Evolutionary conservation across 2,888 invertebrate genomes (phyloP).

Genomic region (Rhogogaster chlorosoma): DNA sequence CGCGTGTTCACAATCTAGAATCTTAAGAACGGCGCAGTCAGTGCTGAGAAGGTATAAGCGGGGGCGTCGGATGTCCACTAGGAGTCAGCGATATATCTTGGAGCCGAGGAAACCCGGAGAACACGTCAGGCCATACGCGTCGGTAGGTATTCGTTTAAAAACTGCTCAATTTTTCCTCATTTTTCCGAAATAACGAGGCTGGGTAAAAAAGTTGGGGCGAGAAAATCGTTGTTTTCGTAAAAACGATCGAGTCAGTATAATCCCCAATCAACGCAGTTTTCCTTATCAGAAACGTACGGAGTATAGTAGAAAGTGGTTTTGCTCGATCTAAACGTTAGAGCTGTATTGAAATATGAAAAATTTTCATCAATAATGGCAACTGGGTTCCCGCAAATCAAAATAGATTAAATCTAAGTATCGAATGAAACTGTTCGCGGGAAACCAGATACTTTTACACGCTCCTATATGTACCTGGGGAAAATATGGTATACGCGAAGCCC

Average conservation of each 20-base stretch:
- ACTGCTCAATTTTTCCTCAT: not conserved
- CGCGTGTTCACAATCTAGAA: slow-evolving; percentile 44
- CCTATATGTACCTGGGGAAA: not conserved
- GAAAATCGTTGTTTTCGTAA: not conserved
- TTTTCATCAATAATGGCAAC: not conserved
- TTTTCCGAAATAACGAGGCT: no score
- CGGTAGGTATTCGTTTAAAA: not conserved
- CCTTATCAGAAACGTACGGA: slow-evolving; percentile 42
- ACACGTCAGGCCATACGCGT: not conserved
- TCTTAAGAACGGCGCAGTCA: slow-evolving; percentile 30
- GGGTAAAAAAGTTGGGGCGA: not conserved
- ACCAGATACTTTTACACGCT: slow-evolving; percentile 25
- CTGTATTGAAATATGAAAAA: not conserved
- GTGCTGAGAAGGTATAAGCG: slow-evolving; percentile 17
- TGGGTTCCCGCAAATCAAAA: slow-evolving; percentile 40
- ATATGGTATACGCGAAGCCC: not conserved
- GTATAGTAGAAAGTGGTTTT: not conserved
- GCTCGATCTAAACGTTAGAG: not conserved
- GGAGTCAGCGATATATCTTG: slow-evolving; percentile 37
- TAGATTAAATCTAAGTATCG: slow-evolving; percentile 16
- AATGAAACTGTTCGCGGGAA: slow-evolving; percentile 40
- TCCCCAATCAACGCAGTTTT: no score
- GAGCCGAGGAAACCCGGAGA: not conserved
- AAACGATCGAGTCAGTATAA: no score
- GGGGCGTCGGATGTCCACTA: slow-evolving; percentile 40